Conservation (phyloP, 1,140 invertebrate species). For the Lepidostoma basale region DNA sequence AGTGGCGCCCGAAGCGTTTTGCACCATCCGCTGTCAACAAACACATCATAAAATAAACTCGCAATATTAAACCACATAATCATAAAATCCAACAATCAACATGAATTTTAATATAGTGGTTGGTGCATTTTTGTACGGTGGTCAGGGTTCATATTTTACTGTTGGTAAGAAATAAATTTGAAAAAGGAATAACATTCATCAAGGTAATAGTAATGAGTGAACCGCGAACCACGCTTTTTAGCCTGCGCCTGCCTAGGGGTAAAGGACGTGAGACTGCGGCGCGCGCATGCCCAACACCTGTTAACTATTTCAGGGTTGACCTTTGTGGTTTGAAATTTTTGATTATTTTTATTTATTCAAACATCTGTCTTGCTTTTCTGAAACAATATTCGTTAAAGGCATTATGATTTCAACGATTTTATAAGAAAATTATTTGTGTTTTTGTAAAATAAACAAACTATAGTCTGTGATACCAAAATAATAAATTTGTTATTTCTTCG, state of each 20-base stretch:
- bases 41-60: too few relatives aligned
- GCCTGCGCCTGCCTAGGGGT: neutral
- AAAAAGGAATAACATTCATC: slow-evolving; percentile 2
- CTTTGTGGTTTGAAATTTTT: too few relatives aligned
- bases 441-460: too few relatives aligned
- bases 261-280: neutral
- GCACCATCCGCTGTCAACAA: neutral
- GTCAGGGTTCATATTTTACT: too few relatives aligned
- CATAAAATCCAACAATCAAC: neutral
- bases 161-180: neutral
- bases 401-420: too few relatives aligned
- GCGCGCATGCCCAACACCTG: slow-evolving; percentile 5
- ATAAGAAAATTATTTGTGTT: too few relatives aligned
- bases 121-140: neutral
- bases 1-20: slow-evolving; percentile 2
- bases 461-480: too few relatives aligned
- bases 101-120: neutral
- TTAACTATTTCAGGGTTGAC: neutral
- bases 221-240: neutral
- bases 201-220: slow-evolving; percentile 3
- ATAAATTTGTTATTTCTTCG: too few relatives aligned
- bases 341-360: too few relatives aligned
- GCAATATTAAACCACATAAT: too few relatives aligned
- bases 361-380: too few relatives aligned
- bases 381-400: too few relatives aligned